Percentiles rank a stretch among this genome's conserved stretches.
Evolutionary conservation across 2,113 vertebrate genomes (phyloP).

Genomic region (Lycocorax pyrrhopterus): DNA sequence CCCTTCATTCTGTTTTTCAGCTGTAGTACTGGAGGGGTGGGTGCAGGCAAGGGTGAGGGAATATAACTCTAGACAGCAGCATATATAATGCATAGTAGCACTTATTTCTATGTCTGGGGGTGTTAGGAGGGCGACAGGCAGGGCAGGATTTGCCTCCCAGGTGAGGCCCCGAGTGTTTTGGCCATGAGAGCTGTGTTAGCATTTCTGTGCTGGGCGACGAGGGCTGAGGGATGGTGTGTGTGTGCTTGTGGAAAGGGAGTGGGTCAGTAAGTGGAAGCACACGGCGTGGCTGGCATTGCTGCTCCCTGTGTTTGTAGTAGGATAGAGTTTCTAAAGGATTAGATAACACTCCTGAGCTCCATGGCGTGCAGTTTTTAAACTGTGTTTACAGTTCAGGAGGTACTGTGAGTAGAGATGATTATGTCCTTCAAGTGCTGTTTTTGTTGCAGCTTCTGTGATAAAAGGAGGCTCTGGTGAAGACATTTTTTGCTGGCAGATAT

Average conservation of each 20-base stretch:
- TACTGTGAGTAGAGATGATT: slow-evolving; percentile 30
- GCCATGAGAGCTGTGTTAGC: fast-evolving
- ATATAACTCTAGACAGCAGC: neutral
- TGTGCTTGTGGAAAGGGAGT: neutral
- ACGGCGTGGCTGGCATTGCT: neutral
- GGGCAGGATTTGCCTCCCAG: neutral
- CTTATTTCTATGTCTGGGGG: neutral
- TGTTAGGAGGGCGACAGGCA: fast-evolving
- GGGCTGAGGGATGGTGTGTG: neutral
- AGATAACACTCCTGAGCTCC: slow-evolving; percentile 1
- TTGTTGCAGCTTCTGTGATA: neutral
- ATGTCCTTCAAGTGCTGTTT: slow-evolving; percentile 41
- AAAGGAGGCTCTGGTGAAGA: slow-evolving; percentile 3
- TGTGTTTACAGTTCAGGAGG: slow-evolving; percentile 41
- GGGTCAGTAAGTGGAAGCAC: neutral
- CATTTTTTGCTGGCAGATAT: neutral
- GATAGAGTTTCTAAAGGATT: slow-evolving; percentile 35
- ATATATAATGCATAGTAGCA: fast-evolving
- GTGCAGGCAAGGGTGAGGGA: neutral
- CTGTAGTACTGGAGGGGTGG: neutral
- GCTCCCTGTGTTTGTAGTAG: neutral
- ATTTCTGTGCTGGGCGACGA: fast-evolving
- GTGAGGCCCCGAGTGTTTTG: fast-evolving
- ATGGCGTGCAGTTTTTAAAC: neutral
- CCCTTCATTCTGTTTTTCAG: neutral